phyloP scores from a whole-genome alignment of 2,797 vertebrate species.

The Argyrosomus regius region DNA sequence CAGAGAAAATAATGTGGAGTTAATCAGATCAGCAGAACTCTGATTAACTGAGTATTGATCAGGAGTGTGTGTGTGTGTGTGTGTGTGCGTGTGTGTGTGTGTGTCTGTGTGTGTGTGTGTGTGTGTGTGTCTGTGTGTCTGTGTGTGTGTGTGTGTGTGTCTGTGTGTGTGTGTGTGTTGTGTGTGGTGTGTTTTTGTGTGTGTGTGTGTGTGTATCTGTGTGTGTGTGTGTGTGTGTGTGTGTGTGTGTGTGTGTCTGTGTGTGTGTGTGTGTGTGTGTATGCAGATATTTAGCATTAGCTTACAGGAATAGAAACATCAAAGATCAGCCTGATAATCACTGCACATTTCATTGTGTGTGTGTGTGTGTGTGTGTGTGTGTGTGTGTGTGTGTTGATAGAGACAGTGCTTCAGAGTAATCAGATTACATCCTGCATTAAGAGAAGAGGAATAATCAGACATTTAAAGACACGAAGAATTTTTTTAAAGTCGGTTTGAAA shows the following conservation, averaged over 20 bases:
- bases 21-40: slow-evolving; percentile 98
- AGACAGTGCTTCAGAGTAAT: slow-evolving; percentile 2
- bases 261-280: slow-evolving; percentile 29
- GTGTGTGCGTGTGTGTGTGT: too few species aligned
- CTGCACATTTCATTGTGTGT: slow-evolving; percentile 7
- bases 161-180: slow-evolving; percentile 39
- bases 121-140: slow-evolving; percentile 43
- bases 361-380: slow-evolving; percentile 13
- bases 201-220: slow-evolving; percentile 14
- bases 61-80: slow-evolving; percentile 57
- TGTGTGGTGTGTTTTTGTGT: slow-evolving; percentile 42
- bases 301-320: slow-evolving; percentile 41
- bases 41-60: slow-evolving; percentile 98
- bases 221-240: slow-evolving; percentile 32
- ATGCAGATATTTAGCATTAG: slow-evolving; percentile 37
- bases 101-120: slow-evolving; percentile 54
- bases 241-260: slow-evolving; percentile 44
- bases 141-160: slow-evolving; percentile 8
- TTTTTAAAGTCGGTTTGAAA: not conserved
- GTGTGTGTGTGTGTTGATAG: slow-evolving; percentile 16
- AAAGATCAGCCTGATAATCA: slow-evolving; percentile 46
- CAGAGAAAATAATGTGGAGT: slow-evolving; percentile 96
- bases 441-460: not conserved
- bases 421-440: not conserved
- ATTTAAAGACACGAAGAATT: not conserved